These are phyloP conservation scores for Achatina immaculata DNA, from an alignment of 1,140 invertebrate species.

Conservation along the genomic window DNA sequence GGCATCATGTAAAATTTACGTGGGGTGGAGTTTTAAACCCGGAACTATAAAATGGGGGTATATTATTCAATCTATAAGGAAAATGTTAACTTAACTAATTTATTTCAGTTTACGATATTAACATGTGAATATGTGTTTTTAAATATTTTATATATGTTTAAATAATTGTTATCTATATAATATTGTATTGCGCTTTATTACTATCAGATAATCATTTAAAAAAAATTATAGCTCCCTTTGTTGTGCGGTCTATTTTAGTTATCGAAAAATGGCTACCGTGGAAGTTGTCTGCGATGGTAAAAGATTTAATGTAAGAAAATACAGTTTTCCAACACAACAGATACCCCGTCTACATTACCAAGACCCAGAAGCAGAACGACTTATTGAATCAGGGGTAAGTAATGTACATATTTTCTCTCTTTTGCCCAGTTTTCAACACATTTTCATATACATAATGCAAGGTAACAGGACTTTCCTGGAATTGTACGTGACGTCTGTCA, in stretches of 20 bases:
- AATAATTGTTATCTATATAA: too few relatives aligned
- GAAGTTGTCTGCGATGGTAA: neutral
- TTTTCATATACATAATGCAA: too few relatives aligned
- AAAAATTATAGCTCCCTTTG: slow-evolving; percentile 25
- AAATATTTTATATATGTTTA: too few relatives aligned
- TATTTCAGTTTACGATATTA: too few relatives aligned
- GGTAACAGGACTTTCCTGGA: neutral
- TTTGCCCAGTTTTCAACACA: too few relatives aligned
- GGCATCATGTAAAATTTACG: too few relatives aligned
- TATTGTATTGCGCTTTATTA: neutral
- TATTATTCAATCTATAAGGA: too few relatives aligned
- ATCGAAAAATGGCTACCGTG: slow-evolving; percentile 45
- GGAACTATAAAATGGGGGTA: too few relatives aligned
- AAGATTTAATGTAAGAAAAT: slow-evolving; percentile 48
- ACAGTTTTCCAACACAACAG: slow-evolving; percentile 49
- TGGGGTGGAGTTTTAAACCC: too few relatives aligned
- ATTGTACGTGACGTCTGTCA: neutral
- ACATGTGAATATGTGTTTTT: too few relatives aligned
- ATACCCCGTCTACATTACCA: slow-evolving; percentile 54
- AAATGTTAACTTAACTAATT: too few relatives aligned
- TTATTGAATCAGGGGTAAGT: slow-evolving; percentile 55
- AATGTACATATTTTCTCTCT: too few relatives aligned
- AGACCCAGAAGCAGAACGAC: slow-evolving; percentile 51
- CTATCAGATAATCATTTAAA: neutral
- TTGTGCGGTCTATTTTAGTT: neutral